Conservation (phyloP, 2,888 invertebrate genomes). For the Sicus ferrugineus region DNA sequence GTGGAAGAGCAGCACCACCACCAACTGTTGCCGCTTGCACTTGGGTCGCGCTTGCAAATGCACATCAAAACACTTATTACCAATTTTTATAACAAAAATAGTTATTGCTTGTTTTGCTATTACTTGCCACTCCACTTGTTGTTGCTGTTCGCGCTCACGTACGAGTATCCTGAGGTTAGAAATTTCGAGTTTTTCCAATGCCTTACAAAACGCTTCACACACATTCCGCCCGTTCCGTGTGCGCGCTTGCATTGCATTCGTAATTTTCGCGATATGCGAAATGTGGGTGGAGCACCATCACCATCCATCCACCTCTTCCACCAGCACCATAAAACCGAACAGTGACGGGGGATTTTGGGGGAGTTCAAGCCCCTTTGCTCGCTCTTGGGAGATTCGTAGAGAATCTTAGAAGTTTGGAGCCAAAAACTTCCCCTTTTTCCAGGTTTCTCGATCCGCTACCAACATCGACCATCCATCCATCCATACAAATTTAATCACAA, state of each 20-base stretch:
- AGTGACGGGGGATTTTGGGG: too few species aligned
- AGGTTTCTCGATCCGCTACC: not conserved
- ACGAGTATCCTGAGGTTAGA: not conserved
- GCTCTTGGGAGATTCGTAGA: too few species aligned
- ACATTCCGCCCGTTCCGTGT: not conserved
- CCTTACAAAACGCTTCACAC: too few species aligned
- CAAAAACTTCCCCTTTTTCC: not conserved
- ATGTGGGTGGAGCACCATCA: constrained; percentile 24
- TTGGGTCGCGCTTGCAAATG: not conserved
- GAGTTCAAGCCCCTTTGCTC: too few species aligned
- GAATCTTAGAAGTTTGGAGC: too few species aligned
- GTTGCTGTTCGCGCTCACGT: not conserved
- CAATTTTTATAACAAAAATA: not conserved
- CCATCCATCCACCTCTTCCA: not conserved
- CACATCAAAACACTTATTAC: not conserved
- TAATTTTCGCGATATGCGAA: constrained; percentile 20
- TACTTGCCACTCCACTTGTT: not conserved
- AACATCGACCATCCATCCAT: not conserved
- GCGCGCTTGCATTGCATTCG: constrained; percentile 4
- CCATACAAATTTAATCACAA: too few species aligned
- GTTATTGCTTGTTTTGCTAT: not conserved
- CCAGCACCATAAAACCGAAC: not conserved
- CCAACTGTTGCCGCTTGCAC: not conserved
- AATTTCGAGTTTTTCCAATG: not conserved
- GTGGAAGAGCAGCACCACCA: not conserved